phyloP scores from a whole-genome alignment of 2,797 vertebrate genomes.

The Lepidocolaptes lacrymiger region DNA sequence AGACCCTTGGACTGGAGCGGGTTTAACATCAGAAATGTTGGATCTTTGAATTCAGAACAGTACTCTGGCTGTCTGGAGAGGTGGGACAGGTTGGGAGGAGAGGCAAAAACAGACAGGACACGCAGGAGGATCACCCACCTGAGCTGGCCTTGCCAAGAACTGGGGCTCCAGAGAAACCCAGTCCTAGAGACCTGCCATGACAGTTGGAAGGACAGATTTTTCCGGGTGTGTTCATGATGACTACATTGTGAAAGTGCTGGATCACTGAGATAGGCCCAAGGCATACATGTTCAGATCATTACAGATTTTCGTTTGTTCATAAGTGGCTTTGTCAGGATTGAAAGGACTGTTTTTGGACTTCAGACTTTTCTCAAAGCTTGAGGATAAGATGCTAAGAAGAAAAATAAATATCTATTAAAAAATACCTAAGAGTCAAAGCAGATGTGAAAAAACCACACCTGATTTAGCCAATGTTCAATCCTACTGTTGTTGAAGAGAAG shows the following conservation, averaged over 20 bases:
- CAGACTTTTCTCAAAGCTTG: neutral
- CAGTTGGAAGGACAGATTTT: neutral
- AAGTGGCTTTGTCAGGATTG: neutral
- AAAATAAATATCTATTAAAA: neutral
- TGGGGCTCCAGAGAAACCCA: neutral
- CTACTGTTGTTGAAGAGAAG: neutral
- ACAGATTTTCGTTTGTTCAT: neutral
- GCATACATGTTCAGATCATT: neutral
- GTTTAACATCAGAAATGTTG: neutral
- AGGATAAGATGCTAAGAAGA: neutral
- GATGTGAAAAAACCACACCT: neutral
- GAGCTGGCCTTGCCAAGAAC: neutral
- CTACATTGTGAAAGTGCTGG: neutral
- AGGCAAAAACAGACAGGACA: neutral
- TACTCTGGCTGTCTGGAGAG: neutral
- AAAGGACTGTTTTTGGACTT: neutral
- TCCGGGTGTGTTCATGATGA: neutral
- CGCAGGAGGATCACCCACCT: neutral
- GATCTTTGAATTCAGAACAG: neutral
- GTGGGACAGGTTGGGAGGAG: neutral
- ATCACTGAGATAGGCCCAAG: neutral
- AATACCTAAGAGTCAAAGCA: neutral
- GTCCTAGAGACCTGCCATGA: neutral
- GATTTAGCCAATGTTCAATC: neutral
- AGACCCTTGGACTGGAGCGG: too few relatives aligned